These are phyloP conservation scores for Neodiprion lecontei DNA, from an alignment of 1,140 invertebrate genomes.

Conservation along the genomic window DNA sequence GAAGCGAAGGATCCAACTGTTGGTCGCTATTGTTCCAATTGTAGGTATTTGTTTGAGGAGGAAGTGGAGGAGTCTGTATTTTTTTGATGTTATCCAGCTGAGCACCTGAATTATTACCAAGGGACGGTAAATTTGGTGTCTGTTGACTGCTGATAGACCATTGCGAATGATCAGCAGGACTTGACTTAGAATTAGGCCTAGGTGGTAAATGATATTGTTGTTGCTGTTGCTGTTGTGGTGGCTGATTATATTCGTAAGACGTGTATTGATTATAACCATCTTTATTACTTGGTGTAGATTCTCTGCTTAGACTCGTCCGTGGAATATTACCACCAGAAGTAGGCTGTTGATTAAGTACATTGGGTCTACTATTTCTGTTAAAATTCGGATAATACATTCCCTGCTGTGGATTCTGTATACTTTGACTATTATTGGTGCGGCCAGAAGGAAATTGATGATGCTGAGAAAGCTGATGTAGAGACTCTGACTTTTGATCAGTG, in stretches of 20 bases:
- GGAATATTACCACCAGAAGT: slow-evolving; percentile 31
- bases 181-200: slow-evolving; percentile 35
- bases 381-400: slow-evolving; percentile 53
- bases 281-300: slow-evolving; percentile 37
- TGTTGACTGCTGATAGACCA: slow-evolving; percentile 36
- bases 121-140: slow-evolving; percentile 21
- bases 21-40: slow-evolving; percentile 41
- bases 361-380: slow-evolving; percentile 48
- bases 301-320: slow-evolving; percentile 29
- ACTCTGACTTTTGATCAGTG: slow-evolving; percentile 49
- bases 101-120: slow-evolving; percentile 2
- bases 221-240: background rate
- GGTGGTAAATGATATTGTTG: slow-evolving; percentile 36
- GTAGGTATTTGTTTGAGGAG: slow-evolving; percentile 36
- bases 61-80: slow-evolving; percentile 24
- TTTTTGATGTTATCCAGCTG: slow-evolving; percentile 28
- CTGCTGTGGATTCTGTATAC: slow-evolving; percentile 33
- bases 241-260: slow-evolving; percentile 46
- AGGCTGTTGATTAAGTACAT: slow-evolving; percentile 32
- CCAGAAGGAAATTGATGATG: slow-evolving; percentile 29
- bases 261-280: slow-evolving; percentile 41
- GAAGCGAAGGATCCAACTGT: slow-evolving; percentile 1
- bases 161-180: slow-evolving; percentile 34
- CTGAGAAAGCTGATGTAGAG: slow-evolving; percentile 37
- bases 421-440: slow-evolving; percentile 43